Percentiles rank a stretch among this genome's conserved stretches.
Evolutionary conservation across 2,797 vertebrate species (phyloP).

Genomic region (Coregonus sp.): DNA sequence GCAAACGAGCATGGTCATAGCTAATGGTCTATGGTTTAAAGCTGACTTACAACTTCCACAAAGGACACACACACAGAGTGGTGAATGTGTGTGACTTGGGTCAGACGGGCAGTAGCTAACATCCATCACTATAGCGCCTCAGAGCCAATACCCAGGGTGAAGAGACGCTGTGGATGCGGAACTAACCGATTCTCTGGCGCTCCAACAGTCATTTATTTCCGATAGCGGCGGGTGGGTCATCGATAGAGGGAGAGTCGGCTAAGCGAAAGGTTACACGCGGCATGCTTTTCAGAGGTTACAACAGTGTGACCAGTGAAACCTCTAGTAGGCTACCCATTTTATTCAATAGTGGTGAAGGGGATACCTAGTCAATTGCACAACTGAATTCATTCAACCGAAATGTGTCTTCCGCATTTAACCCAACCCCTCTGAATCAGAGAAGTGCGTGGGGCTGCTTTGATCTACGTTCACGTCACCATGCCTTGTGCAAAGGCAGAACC

Average conservation of each 20-base stretch:
- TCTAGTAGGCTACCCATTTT: background rate
- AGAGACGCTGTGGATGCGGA: constrained; percentile 24
- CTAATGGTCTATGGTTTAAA: background rate
- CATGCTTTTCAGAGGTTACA: background rate
- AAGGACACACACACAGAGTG: background rate
- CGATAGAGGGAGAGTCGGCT: constrained; percentile 48
- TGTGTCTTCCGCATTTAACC: too few species aligned
- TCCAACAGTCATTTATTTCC: constrained; percentile 55
- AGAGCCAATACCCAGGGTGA: constrained; percentile 41
- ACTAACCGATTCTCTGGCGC: constrained; percentile 44
- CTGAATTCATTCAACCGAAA: too few species aligned
- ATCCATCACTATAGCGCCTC: constrained; percentile 14
- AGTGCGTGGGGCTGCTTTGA: too few species aligned
- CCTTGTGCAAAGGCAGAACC: too few species aligned
- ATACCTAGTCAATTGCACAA: too few species aligned
- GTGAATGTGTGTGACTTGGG: too few species aligned
- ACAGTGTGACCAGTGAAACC: background rate
- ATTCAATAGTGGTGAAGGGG: too few species aligned
- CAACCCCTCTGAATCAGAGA: too few species aligned
- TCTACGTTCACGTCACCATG: too few species aligned
- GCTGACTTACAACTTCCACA: background rate
- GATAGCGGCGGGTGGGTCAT: constrained; percentile 47
- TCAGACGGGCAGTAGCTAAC: too few species aligned
- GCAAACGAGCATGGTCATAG: too few species aligned
- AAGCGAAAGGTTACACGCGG: background rate